These are phyloP conservation scores for Enteromius thamalakanensis DNA, from an alignment of 2,797 vertebrate genomes.

Conservation along the genomic window DNA sequence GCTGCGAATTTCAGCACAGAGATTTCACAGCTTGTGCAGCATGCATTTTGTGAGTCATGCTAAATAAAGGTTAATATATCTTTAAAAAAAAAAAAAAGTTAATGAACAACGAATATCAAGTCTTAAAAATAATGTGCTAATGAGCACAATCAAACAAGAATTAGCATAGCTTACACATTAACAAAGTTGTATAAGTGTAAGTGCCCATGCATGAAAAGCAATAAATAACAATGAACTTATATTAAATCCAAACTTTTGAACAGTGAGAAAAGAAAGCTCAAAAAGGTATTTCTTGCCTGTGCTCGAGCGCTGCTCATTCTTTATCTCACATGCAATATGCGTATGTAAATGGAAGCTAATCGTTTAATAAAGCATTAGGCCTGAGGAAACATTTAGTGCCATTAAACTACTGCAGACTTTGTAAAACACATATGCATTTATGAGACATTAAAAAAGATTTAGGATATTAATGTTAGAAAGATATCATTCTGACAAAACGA, in stretches of 20 bases:
- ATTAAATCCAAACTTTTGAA: neutral
- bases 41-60: neutral
- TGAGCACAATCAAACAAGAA: neutral
- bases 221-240: neutral
- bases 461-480: neutral
- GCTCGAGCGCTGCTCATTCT: neutral
- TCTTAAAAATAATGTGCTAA: neutral
- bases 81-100: neutral
- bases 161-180: too few relatives aligned
- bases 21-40: neutral
- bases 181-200: neutral
- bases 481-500: neutral
- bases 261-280: neutral
- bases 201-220: neutral
- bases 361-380: conserved; percentile 39
- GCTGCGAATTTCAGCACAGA: neutral
- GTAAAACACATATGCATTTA: conserved; percentile 18
- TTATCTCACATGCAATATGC: neutral
- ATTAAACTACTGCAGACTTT: conserved; percentile 34
- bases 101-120: neutral
- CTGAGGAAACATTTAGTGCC: conserved; percentile 29
- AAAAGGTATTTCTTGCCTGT: neutral
- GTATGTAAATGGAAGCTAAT: conserved; percentile 12
- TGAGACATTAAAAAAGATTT: conserved; percentile 11
- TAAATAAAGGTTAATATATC: neutral